Evolutionary conservation across 2,888 invertebrate species (phyloP).

Genomic region (Mesoligia furuncula): DNA sequence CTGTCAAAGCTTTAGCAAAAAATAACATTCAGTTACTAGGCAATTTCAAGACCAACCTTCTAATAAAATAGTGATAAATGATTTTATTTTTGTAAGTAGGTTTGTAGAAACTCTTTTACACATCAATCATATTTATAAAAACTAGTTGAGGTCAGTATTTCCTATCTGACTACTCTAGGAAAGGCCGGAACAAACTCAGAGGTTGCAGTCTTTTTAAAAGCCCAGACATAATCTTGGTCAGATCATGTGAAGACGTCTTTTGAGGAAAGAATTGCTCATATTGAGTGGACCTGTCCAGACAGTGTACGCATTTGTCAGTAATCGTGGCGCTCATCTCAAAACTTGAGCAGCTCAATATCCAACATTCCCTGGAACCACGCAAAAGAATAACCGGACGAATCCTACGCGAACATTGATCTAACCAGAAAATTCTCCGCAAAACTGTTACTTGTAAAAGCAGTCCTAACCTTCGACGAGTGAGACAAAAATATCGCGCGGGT

Average conservation of each 20-base stretch:
- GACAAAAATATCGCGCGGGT: constrained; percentile 82
- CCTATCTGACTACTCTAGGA: background rate
- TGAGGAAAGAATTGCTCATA: background rate
- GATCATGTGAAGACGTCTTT: background rate
- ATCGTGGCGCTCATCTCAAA: background rate
- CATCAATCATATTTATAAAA: background rate
- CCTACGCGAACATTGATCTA: constrained; percentile 50
- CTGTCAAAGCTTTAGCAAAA: background rate
- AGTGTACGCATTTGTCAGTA: background rate
- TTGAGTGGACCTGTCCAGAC: background rate
- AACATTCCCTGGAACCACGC: background rate
- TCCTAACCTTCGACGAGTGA: constrained; percentile 83
- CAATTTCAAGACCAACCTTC: background rate
- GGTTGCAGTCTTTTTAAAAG: background rate
- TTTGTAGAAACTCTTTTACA: background rate
- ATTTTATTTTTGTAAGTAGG: background rate
- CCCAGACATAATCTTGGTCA: background rate
- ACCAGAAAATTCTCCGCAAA: constrained; percentile 62
- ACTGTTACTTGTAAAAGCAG: constrained; percentile 65
- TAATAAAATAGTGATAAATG: background rate
- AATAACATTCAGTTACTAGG: background rate
- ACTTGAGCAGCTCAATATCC: background rate
- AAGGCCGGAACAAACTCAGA: background rate
- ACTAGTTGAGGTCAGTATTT: background rate
- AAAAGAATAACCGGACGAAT: constrained; percentile 15